Percentiles rank a stretch among this genome's conserved stretches.
Conservation (phyloP, 1,140 invertebrate species). For the Popillia japonica region DNA sequence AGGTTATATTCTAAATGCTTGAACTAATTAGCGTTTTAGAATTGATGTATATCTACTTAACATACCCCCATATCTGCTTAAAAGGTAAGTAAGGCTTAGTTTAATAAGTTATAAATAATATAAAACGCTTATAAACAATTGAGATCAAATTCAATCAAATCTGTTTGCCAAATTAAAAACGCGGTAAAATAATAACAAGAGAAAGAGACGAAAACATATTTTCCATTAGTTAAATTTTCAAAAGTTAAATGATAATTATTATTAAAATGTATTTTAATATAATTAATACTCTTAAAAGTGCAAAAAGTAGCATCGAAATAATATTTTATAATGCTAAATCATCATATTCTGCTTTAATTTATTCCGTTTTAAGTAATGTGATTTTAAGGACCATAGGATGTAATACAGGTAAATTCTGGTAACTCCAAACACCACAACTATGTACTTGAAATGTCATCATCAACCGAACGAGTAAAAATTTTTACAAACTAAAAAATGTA, state of each 20-base stretch:
- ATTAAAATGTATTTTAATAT: too few relatives aligned
- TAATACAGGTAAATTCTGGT: too few relatives aligned
- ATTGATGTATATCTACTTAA: background rate
- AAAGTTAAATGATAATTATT: background rate
- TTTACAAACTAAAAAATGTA: too few relatives aligned
- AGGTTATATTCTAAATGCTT: conserved; percentile 38
- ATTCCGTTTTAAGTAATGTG: background rate
- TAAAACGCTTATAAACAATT: conserved; percentile 1
- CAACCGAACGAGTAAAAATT: too few relatives aligned
- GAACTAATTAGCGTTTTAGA: background rate
- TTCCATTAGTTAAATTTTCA: background rate
- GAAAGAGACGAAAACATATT: background rate
- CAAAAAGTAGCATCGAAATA: too few relatives aligned
- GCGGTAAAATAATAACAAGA: background rate
- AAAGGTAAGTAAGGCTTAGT: background rate
- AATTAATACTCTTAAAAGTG: too few relatives aligned
- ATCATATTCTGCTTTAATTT: background rate
- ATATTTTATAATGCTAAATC: too few relatives aligned
- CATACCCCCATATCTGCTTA: conserved; percentile 16
- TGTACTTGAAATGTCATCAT: too few relatives aligned
- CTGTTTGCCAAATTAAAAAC: background rate
- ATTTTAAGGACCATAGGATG: too few relatives aligned
- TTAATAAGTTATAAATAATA: background rate
- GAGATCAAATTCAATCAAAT: background rate
- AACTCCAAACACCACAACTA: too few relatives aligned